A percentile compares a stretch with the other conserved stretches of the same genome.
Evolutionary conservation across 1,140 invertebrate genomes (phyloP).

Genomic region (Drosophila teissieri): DNA sequence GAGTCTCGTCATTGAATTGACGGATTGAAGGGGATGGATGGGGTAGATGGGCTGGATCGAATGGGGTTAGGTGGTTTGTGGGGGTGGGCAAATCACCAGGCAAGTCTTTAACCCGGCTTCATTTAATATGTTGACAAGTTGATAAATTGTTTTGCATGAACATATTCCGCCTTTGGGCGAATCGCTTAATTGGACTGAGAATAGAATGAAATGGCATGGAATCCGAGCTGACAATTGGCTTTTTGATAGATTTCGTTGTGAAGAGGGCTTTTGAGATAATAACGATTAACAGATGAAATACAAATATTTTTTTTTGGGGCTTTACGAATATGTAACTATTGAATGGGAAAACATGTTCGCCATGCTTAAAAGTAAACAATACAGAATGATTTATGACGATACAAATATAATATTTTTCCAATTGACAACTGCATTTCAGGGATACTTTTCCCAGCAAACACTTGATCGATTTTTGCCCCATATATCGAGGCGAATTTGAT

Average conservation of each 20-base stretch:
- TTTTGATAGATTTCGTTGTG: background rate
- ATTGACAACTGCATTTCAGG: too few relatives aligned
- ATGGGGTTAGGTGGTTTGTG: slow-evolving; percentile 3
- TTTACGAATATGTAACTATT: background rate
- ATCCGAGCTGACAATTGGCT: slow-evolving; percentile 4
- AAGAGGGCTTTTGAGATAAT: background rate
- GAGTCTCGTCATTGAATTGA: slow-evolving; percentile 54
- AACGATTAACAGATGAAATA: background rate
- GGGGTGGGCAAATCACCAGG: slow-evolving; percentile 18
- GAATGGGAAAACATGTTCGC: too few relatives aligned
- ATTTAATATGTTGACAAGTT: slow-evolving; percentile 83
- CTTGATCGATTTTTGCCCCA: background rate
- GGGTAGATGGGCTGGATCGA: background rate
- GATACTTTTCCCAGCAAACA: too few relatives aligned
- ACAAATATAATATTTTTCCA: too few relatives aligned
- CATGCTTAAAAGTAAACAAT: too few relatives aligned
- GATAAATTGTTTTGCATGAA: slow-evolving; percentile 75
- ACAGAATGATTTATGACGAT: too few relatives aligned
- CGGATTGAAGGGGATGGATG: slow-evolving; percentile 34
- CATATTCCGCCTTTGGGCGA: slow-evolving; percentile 11
- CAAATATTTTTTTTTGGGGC: background rate
- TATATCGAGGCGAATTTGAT: background rate
- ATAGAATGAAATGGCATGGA: slow-evolving; percentile 2
- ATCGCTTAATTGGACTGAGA: slow-evolving; percentile 39
- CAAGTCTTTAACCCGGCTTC: slow-evolving; percentile 72